phyloP scores from a whole-genome alignment of 2,113 vertebrate species.

The Passer domesticus region DNA sequence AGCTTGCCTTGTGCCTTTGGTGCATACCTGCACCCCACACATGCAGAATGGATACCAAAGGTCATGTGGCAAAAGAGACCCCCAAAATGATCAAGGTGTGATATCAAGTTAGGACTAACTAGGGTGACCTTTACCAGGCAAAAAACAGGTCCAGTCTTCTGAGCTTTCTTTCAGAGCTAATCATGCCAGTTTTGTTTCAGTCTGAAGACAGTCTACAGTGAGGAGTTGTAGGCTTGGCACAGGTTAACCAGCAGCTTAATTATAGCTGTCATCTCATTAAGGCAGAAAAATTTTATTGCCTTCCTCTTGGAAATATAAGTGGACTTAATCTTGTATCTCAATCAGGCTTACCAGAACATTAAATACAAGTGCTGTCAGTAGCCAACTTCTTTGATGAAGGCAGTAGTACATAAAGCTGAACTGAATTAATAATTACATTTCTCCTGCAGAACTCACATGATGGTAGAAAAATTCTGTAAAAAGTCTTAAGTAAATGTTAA shows the following conservation, averaged over 20 bases:
- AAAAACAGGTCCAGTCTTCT: neutral
- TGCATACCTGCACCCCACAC: rapidly evolving
- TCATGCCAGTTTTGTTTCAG: neutral
- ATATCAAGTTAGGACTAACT: neutral
- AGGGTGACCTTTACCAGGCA: neutral
- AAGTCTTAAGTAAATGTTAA: neutral
- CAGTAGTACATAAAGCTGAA: slow-evolving; percentile 12
- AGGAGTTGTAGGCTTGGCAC: neutral
- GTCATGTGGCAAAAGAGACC: neutral
- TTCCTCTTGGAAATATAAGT: neutral
- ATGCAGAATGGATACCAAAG: rapidly evolving
- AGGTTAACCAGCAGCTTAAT: slow-evolving; percentile 10
- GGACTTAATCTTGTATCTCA: neutral
- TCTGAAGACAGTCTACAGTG: neutral
- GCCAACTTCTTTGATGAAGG: slow-evolving; percentile 32
- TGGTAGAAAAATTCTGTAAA: neutral
- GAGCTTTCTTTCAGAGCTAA: neutral
- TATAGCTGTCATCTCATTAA: neutral
- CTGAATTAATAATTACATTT: slow-evolving; percentile 53
- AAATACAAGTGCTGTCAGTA: slow-evolving; percentile 34
- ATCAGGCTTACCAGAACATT: slow-evolving; percentile 23
- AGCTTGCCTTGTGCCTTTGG: neutral
- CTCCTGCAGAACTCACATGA: neutral
- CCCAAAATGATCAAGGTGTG: neutral
- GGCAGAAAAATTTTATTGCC: neutral